Evolutionary conservation across 2,113 vertebrate species (phyloP).

Genomic region (Apistogramma diplotaenia): DNA sequence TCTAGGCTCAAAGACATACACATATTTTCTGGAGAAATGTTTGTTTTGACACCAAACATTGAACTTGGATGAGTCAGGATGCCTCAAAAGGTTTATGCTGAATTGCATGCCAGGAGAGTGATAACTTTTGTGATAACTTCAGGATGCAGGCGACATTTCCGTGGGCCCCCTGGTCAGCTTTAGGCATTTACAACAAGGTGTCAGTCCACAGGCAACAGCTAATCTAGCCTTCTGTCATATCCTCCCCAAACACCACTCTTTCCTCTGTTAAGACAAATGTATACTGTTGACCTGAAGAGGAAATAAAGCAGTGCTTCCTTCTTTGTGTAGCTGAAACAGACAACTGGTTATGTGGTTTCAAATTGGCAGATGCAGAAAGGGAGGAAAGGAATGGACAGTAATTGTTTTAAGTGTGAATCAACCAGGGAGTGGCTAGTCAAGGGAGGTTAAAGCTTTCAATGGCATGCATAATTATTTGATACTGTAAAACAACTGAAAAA

Average conservation of each 20-base stretch:
- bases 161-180: not conserved
- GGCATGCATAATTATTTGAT: not conserved
- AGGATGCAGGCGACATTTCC: conserved; percentile 5
- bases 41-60: no score
- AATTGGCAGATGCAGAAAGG: conserved; percentile 5
- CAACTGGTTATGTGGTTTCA: not conserved
- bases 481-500: not conserved
- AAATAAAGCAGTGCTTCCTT: conserved; percentile 48
- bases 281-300: conserved; percentile 25
- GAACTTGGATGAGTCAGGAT: not conserved
- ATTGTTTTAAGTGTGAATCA: not conserved
- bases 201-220: conserved; percentile 1
- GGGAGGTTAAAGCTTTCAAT: not conserved
- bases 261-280: conserved; percentile 2
- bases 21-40: not conserved
- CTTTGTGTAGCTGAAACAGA: not conserved
- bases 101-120: not conserved
- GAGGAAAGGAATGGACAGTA: not conserved
- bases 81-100: not conserved
- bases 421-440: not conserved
- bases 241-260: conserved; percentile 25
- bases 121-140: not conserved
- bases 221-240: conserved; percentile 18
- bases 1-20: not conserved
- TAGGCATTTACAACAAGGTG: not conserved